A percentile compares a stretch with the other conserved stretches of the same genome.
phyloP scores from a whole-genome alignment of 2,888 invertebrate genomes.

The Encarsia formosa region DNA sequence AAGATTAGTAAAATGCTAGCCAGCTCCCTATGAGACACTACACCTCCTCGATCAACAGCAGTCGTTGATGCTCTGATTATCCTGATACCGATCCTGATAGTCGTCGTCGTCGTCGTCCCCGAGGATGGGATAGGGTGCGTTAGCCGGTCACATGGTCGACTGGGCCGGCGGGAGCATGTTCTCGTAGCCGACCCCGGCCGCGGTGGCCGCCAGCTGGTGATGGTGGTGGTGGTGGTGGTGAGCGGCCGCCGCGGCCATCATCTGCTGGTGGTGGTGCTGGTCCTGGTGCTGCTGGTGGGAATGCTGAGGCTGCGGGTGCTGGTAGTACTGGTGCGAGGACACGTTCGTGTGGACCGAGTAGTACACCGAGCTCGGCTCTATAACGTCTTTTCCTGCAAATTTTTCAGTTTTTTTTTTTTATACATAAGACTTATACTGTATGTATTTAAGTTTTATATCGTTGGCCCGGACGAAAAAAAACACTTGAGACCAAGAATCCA shows the following conservation, averaged over 20 bases:
- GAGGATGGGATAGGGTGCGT: neutral
- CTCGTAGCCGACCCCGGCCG: conserved; percentile 38
- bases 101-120: too few species aligned
- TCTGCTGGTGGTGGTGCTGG: conserved; percentile 22
- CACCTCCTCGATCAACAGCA: too few species aligned
- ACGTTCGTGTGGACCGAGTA: conserved; percentile 46
- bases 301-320: conserved; percentile 43
- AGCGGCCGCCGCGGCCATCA: conserved; percentile 39
- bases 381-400: conserved; percentile 44
- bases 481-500: too few species aligned
- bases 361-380: conserved; percentile 44
- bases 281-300: conserved; percentile 43
- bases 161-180: conserved; percentile 43
- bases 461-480: too few species aligned
- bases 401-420: too few species aligned
- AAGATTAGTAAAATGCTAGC: too few species aligned
- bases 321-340: conserved; percentile 45
- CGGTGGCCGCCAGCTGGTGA: conserved; percentile 39
- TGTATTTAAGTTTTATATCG: too few species aligned
- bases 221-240: conserved; percentile 39
- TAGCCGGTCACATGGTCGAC: neutral
- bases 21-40: too few species aligned
- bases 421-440: too few species aligned
- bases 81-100: conserved; percentile 4
- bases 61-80: conserved; percentile 5